Evolutionary conservation across 2,113 vertebrate species (phyloP).

Genomic region (Erpornis zantholeuca): DNA sequence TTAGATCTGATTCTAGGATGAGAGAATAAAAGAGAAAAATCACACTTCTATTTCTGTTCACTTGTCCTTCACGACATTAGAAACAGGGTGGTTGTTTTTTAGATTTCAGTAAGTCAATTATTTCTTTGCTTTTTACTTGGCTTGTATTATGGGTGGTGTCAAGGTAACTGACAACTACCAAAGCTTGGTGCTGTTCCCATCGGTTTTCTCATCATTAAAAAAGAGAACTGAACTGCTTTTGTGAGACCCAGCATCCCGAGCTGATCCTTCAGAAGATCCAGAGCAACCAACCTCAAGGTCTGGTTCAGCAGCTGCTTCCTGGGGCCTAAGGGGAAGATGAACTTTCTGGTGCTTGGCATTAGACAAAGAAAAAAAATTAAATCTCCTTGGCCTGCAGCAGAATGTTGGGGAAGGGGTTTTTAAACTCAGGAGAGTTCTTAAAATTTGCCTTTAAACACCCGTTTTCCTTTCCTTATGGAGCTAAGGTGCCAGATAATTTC

Average conservation of each 20-base stretch:
- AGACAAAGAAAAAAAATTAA: neutral
- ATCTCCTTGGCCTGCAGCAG: neutral
- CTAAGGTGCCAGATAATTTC: neutral
- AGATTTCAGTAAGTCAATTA: slow-evolving; percentile 15
- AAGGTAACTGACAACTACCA: neutral
- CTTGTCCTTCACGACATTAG: neutral
- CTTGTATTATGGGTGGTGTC: neutral
- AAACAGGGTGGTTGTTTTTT: neutral
- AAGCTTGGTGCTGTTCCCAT: neutral
- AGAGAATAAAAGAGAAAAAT: slow-evolving; percentile 9
- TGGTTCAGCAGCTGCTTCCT: neutral
- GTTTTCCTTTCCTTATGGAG: neutral
- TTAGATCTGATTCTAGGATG: neutral
- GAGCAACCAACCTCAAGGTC: neutral
- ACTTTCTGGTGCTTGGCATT: neutral
- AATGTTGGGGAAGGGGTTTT: neutral
- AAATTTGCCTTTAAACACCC: neutral
- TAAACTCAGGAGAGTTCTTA: neutral
- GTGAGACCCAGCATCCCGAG: neutral
- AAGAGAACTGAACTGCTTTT: neutral
- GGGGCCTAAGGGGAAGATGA: neutral
- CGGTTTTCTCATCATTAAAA: neutral
- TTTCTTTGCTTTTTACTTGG: slow-evolving; percentile 21
- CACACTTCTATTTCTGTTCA: slow-evolving; percentile 21
- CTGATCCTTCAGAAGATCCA: neutral